Conservation (phyloP, 2,888 invertebrate genomes). For the Unio delphinus region DNA sequence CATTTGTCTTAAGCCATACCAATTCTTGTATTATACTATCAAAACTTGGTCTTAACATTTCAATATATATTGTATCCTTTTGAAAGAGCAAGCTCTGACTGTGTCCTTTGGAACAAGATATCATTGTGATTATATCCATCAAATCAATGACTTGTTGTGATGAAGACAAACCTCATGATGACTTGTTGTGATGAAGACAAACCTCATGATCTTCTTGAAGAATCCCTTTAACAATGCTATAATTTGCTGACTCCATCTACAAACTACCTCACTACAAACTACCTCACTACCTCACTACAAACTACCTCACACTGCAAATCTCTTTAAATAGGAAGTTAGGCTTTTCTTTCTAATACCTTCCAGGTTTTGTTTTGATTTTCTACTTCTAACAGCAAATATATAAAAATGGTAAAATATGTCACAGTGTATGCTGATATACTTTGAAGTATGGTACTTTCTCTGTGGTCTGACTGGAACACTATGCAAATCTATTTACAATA, state of each 20-base stretch:
- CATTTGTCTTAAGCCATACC: slow-evolving; percentile 2
- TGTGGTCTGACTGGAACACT: slow-evolving; percentile 7
- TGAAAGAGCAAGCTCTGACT: too few relatives aligned
- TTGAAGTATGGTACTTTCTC: slow-evolving; percentile 9
- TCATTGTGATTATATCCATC: too few relatives aligned
- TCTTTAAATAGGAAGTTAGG: slow-evolving; percentile 11
- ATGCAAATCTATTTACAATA: slow-evolving; percentile 4
- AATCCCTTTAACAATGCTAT: slow-evolving; percentile 1
- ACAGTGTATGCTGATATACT: background rate
- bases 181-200: background rate
- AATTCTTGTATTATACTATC: too few relatives aligned
- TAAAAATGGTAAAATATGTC: slow-evolving; percentile 14
- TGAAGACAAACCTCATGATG: background rate
- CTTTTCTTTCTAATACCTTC: slow-evolving; percentile 3
- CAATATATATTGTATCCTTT: too few relatives aligned
- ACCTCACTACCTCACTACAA: slow-evolving; percentile 8
- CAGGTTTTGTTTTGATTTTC: slow-evolving; percentile 5
- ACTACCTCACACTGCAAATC: slow-evolving; percentile 9
- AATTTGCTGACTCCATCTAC: slow-evolving; percentile 3
- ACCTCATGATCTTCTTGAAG: background rate
- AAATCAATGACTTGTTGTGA: background rate
- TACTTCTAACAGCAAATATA: slow-evolving; percentile 7
- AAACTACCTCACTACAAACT: slow-evolving; percentile 8
- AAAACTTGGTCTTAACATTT: too few relatives aligned
- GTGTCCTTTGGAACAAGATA: too few relatives aligned